Base-by-base conservation (phyloP, 64 coral and sea anemone species). In the Orbicella faveolata region DNA sequence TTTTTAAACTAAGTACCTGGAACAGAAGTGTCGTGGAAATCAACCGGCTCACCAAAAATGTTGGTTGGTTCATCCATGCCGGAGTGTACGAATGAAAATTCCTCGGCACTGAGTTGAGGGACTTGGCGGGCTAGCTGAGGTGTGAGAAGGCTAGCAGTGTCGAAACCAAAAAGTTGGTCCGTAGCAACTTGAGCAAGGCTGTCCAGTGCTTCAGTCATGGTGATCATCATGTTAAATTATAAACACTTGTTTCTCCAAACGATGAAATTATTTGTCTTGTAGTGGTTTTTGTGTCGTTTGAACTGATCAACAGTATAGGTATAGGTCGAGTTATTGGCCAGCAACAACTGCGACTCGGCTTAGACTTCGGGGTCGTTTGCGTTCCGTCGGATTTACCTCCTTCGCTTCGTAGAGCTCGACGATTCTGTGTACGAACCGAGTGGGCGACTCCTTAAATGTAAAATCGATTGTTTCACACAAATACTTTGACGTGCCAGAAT, bases 181-280 rank as follows among this genome's bases (percentile, higher is more conserved):
- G 97, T 99, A 66, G 97, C 97, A 86, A 99, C 97, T 96, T 99
- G 90, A 52, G 94, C 97, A 76, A 98, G 91, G 78, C 96, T 98
- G 81, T 95, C 96, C 79, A 99, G 73, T 21, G 89, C 93, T 94
- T 95, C 97, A 25, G 88, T 96, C 95, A 94, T 96, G 72, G 95
- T 96, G 21, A 96, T 93, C 95, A 96, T 96, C 95, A 93, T 96
- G 74, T 19, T 94, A 87, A 80, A 73, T 69, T 61, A 61, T 52
- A 63, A 94, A 81, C 74, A 34, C 74, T 87, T 18, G 83, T 52
- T 53, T 75, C 83, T 74, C 25, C 74, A 69, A 80, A 80, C 83
- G 61, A 51, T 84, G 30, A 73, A 83, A 89, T 48, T 89, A 35
- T 82, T 89, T 81, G 20, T 51, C 33, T 48, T 52, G 65, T 5